Conservation (phyloP, 2,113 vertebrate species). For the Cryptotis parvus region DNA sequence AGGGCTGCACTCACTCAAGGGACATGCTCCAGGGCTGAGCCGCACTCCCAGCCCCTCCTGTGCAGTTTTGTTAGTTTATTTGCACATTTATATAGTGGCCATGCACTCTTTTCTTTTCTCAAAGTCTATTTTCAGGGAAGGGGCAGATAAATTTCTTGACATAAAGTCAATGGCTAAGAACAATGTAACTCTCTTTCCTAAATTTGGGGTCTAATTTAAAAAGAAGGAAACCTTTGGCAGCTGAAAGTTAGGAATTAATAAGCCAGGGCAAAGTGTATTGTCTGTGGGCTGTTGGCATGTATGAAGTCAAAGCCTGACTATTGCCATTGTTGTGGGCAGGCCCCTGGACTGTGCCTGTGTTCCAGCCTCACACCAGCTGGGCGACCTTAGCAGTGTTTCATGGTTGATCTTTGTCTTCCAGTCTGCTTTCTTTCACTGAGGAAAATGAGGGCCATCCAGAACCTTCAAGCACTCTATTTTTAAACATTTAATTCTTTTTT, state of each 20-base stretch:
- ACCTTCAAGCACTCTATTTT: not conserved
- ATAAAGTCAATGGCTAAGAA: not conserved
- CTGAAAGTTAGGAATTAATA: not conserved
- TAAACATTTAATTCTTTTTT: too few species aligned
- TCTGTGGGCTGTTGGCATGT: not conserved
- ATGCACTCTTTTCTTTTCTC: not conserved
- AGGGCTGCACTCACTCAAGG: too few species aligned
- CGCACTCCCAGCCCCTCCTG: too few species aligned
- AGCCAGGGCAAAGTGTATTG: not conserved
- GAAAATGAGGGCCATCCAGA: not conserved
- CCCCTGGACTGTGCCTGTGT: not conserved
- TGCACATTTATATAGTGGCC: too few species aligned
- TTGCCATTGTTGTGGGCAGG: not conserved
- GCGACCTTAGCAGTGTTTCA: not conserved
- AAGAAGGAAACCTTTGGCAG: not conserved
- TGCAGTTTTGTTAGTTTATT: too few species aligned
- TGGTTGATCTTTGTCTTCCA: not conserved
- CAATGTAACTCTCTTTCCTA: constrained; percentile 14
- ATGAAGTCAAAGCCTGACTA: not conserved
- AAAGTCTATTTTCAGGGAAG: constrained; percentile 10
- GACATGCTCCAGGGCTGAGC: too few species aligned
- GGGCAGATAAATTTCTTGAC: not conserved
- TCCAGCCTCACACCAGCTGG: not conserved
- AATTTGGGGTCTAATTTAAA: not conserved
- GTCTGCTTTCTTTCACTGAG: constrained; percentile 13